Conservation (phyloP, 1,140 invertebrate species). For the Bombus turneri region DNA sequence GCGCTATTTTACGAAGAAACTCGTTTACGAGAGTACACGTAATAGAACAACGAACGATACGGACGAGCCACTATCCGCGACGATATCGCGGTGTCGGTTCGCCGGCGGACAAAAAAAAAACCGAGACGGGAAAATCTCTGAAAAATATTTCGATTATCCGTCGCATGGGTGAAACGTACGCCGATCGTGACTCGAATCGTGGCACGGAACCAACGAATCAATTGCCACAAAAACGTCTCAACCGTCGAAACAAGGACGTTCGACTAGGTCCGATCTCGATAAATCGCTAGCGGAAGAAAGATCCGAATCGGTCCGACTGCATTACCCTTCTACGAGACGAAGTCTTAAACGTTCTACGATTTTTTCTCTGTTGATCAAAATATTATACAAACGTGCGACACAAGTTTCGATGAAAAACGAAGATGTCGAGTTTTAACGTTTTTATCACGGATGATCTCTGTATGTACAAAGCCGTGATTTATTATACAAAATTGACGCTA, state of each 20-base stretch:
- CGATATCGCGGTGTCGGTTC: constrained; percentile 13
- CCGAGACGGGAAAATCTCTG: constrained; percentile 8
- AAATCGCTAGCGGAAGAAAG: constrained; percentile 36
- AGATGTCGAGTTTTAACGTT: too few relatives aligned
- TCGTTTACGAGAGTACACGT: constrained; percentile 18
- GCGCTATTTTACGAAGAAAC: constrained; percentile 6
- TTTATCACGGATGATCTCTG: too few relatives aligned
- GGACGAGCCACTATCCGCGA: not conserved
- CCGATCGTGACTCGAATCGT: constrained; percentile 62
- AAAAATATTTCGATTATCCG: constrained; percentile 35
- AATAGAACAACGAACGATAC: not conserved
- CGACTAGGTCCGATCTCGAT: constrained; percentile 55
- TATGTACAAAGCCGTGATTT: too few relatives aligned
- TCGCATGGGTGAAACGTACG: constrained; percentile 18
- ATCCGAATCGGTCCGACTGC: constrained; percentile 6
- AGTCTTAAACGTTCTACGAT: constrained; percentile 9
- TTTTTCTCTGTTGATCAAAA: not conserved
- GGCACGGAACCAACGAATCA: not conserved
- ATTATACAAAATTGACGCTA: too few relatives aligned
- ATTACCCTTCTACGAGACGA: constrained; percentile 9
- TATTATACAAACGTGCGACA: not conserved
- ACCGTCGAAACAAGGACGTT: not conserved
- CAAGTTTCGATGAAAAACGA: not conserved
- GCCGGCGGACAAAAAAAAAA: not conserved
- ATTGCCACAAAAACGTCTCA: constrained; percentile 5